Evolutionary conservation across 2,888 invertebrate species (phyloP).

Genomic region (Erpobdella octoculata): DNA sequence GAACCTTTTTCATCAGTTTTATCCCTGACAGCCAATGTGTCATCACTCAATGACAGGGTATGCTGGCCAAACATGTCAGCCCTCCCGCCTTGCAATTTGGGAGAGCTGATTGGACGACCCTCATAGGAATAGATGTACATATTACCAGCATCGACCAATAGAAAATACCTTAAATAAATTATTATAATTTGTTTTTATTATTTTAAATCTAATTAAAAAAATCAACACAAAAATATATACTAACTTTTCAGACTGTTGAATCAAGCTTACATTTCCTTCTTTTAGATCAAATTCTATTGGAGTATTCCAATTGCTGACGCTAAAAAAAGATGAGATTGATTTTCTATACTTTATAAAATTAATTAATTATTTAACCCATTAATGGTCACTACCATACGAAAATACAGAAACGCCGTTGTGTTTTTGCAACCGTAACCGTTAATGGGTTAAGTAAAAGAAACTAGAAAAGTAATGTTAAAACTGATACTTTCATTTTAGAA

Average conservation of each 20-base stretch:
- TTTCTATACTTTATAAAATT: no score
- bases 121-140: slow-evolving; percentile 86
- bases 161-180: slow-evolving; percentile 81
- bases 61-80: slow-evolving; percentile 70
- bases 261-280: slow-evolving; percentile 73
- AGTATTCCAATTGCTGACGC: slow-evolving; percentile 84
- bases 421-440: no score
- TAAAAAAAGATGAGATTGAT: no score
- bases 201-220: no score
- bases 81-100: slow-evolving; percentile 71
- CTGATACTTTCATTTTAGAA: no score
- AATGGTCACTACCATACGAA: no score
- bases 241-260: slow-evolving; percentile 73
- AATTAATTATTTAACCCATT: no score
- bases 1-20: slow-evolving; percentile 69
- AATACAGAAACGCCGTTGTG: no score
- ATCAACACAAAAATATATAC: slow-evolving; percentile 3
- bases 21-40: slow-evolving; percentile 77
- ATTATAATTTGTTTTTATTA: no score
- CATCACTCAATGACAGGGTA: slow-evolving; percentile 74
- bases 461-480: no score
- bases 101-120: slow-evolving; percentile 75
- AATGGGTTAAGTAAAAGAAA: no score
- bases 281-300: slow-evolving; percentile 87
- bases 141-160: slow-evolving; percentile 74